These are phyloP conservation scores for Ruditapes philippinarum DNA, from an alignment of 1,140 invertebrate species.

Conservation along the genomic window DNA sequence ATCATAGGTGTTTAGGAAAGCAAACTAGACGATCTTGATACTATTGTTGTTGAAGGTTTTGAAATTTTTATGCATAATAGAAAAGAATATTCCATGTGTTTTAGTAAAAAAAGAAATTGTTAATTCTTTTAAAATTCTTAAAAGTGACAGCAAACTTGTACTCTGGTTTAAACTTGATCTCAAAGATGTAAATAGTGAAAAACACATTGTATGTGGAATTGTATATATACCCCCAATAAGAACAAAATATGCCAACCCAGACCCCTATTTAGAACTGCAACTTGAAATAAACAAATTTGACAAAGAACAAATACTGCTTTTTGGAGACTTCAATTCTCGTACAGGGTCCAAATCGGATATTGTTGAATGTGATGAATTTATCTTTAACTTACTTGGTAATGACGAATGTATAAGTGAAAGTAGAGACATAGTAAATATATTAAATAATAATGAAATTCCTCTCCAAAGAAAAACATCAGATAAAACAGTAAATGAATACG, in stretches of 20 bases:
- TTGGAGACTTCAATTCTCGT: too few relatives aligned
- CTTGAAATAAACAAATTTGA: not conserved
- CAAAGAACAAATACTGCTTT: not conserved
- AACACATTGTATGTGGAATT: not conserved
- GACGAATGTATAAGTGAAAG: too few relatives aligned
- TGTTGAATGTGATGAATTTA: too few relatives aligned
- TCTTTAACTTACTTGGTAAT: too few relatives aligned
- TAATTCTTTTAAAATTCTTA: not conserved
- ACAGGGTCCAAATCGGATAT: too few relatives aligned
- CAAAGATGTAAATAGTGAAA: not conserved
- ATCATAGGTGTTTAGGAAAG: not conserved
- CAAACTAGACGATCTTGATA: not conserved
- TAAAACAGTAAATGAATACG: too few relatives aligned
- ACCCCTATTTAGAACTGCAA: not conserved
- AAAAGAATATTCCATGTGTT: not conserved
- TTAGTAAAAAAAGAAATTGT: not conserved
- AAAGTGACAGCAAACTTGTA: not conserved
- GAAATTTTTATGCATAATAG: not conserved
- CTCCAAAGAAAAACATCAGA: too few relatives aligned
- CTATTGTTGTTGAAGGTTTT: not conserved
- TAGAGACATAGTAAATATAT: too few relatives aligned
- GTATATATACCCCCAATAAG: not conserved
- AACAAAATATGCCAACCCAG: not conserved
- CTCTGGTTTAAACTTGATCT: not conserved
- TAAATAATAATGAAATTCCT: too few relatives aligned